Conservation (phyloP, 2,113 vertebrate species). For the Oophaga pumilio region DNA sequence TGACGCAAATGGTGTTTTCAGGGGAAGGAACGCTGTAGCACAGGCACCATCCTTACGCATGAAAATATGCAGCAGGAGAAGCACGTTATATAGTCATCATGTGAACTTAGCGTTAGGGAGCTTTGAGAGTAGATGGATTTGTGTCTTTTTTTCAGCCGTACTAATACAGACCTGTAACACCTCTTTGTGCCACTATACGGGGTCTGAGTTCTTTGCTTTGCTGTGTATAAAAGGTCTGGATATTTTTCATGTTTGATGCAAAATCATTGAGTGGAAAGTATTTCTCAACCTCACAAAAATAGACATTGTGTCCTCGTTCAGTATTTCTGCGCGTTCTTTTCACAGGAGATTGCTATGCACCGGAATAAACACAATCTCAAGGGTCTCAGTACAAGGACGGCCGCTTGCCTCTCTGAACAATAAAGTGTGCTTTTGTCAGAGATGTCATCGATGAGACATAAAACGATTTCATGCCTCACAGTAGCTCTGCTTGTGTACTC, state of each 20-base stretch:
- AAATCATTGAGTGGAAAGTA: neutral
- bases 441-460: neutral
- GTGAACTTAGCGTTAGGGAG: no score
- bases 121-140: no score
- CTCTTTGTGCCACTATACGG: no score
- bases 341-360: slow-evolving; percentile 23
- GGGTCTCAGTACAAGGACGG: neutral
- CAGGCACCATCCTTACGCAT: no score
- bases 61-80: no score
- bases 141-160: no score
- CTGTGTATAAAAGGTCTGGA: neutral
- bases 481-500: neutral
- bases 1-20: no score
- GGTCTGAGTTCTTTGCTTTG: no score
- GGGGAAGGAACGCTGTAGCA: no score
- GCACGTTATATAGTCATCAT: no score
- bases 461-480: neutral
- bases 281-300: neutral
- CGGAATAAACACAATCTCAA: neutral
- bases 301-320: neutral
- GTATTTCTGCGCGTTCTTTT: neutral
- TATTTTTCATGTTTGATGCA: neutral
- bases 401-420: neutral
- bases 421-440: neutral
- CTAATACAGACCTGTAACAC: no score